Evolutionary conservation across 2,797 vertebrate species (phyloP).

Genomic region (Pitangus sulphuratus): DNA sequence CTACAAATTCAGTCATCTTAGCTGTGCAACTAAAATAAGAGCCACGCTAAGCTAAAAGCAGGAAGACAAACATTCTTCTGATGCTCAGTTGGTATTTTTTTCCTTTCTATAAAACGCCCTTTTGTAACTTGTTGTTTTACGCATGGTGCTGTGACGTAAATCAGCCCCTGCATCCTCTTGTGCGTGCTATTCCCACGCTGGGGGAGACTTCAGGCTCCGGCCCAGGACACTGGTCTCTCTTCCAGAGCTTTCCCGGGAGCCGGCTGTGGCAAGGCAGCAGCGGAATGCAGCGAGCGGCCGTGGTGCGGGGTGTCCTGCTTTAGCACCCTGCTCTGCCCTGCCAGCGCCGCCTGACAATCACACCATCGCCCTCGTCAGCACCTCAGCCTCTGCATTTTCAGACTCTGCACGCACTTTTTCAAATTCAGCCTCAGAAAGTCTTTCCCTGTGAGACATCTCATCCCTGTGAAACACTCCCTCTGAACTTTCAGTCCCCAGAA

Average conservation of each 20-base stretch:
- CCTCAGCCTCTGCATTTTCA: background rate
- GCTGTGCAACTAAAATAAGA: conserved; percentile 19
- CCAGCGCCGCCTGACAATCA: accelerated
- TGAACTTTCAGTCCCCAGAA: background rate
- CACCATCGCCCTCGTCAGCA: accelerated
- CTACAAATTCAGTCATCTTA: background rate
- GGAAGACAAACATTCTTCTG: conserved; percentile 60
- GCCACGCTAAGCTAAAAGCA: conserved; percentile 25
- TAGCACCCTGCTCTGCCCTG: background rate
- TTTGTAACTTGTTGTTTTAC: conserved; percentile 43
- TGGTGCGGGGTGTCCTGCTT: accelerated
- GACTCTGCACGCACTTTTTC: background rate
- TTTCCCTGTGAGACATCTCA: background rate
- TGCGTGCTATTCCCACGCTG: conserved; percentile 53
- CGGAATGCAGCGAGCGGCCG: accelerated
- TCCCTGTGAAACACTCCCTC: background rate
- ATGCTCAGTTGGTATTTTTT: background rate
- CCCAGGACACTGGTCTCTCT: background rate
- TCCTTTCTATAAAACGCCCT: conserved; percentile 61
- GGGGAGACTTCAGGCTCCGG: background rate
- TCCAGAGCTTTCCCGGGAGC: background rate
- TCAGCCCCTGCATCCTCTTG: conserved; percentile 45
- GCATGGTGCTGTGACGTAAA: conserved; percentile 38
- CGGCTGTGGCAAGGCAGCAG: background rate
- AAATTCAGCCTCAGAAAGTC: background rate